phyloP scores from a whole-genome alignment of 2,797 vertebrate genomes.

The Odontamblyopus lacepedii region DNA sequence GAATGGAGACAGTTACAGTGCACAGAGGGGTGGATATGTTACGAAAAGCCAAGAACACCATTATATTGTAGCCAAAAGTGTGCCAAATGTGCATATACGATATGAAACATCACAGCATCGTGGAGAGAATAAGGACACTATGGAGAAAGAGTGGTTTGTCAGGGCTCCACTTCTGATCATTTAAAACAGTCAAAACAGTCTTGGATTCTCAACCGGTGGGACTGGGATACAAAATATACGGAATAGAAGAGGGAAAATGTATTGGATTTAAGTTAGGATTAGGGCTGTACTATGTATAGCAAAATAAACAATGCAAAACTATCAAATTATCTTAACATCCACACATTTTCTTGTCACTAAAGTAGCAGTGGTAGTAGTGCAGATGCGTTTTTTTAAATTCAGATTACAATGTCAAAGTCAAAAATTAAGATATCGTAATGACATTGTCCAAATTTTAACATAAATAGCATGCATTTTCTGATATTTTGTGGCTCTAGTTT shows the following conservation, averaged over 20 bases:
- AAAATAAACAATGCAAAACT: no score
- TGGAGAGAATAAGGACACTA: conserved; percentile 61
- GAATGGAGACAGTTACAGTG: conserved; percentile 61
- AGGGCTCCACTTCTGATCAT: conserved; percentile 14
- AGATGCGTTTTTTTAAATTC: neutral
- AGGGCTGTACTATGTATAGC: neutral
- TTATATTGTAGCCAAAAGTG: conserved; percentile 36
- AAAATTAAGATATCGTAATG: no score
- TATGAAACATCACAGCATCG: conserved; percentile 68
- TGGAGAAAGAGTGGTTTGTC: conserved; percentile 35
- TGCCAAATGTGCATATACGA: conserved; percentile 49
- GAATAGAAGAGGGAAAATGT: neutral
- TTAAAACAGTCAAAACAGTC: conserved; percentile 61
- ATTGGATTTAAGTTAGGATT: neutral
- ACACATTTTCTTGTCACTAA: neutral
- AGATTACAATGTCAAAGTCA: neutral
- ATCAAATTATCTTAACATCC: no score
- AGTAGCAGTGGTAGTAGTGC: no score
- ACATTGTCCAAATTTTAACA: no score
- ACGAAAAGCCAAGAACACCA: conserved; percentile 68
- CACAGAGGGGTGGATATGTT: conserved; percentile 69
- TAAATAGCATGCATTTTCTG: neutral
- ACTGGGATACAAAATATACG: neutral
- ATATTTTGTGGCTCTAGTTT: neutral
- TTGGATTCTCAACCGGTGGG: neutral